phyloP scores from a whole-genome alignment of 2,113 vertebrate genomes.

The Chelonoidis abingdonii region DNA sequence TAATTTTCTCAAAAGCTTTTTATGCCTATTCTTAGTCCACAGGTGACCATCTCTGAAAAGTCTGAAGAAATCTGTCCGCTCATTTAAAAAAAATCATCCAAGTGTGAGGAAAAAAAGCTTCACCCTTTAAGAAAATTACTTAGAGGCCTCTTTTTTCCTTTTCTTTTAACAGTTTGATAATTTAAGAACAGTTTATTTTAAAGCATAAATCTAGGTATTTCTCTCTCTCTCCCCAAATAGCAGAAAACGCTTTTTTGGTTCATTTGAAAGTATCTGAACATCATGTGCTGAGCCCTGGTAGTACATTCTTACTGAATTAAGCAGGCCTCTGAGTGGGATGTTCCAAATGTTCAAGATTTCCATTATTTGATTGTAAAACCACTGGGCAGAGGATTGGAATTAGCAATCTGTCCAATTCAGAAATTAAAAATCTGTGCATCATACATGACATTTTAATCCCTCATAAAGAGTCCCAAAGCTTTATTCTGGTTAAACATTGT shows the following conservation, averaged over 20 bases:
- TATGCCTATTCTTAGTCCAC: neutral
- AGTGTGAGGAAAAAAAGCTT: neutral
- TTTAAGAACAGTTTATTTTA: neutral
- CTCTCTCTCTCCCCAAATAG: neutral
- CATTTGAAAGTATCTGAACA: neutral
- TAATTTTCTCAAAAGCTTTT: constrained; percentile 10
- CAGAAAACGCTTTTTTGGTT: neutral
- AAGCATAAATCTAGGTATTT: neutral
- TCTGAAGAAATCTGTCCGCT: neutral
- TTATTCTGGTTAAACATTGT: constrained; percentile 19
- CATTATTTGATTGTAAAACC: neutral
- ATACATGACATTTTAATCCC: neutral
- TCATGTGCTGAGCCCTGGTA: neutral
- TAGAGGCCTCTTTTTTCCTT: neutral
- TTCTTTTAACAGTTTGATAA: neutral
- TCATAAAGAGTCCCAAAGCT: constrained; percentile 14
- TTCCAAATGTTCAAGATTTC: neutral
- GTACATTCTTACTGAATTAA: neutral
- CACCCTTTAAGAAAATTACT: neutral
- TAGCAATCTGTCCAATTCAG: neutral
- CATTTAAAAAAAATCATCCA: neutral
- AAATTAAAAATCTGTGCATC: neutral
- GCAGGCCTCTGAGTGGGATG: neutral
- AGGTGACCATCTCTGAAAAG: neutral
- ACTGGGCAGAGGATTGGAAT: neutral